Evolutionary conservation across 2,797 vertebrate species (phyloP), one percentile per base, ranked within the genome.

Genomic region (Rallus crepitans): DNA sequence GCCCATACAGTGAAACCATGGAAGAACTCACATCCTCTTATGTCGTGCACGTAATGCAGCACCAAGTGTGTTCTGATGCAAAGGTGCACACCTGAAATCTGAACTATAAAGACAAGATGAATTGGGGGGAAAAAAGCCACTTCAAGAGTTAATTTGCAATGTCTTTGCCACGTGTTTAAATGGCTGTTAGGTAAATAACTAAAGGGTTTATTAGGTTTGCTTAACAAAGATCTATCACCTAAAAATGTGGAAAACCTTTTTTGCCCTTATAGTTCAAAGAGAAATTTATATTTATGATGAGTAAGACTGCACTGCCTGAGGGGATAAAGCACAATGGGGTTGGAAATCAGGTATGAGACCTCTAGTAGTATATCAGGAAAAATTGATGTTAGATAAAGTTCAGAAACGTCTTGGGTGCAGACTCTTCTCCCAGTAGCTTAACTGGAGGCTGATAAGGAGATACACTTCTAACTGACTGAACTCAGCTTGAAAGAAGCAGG

Each of bases 111-210:
- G 20, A 23, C 7, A 76, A 72, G 40, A 19, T 45, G 42, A 45
- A 45, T 56, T 0, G 0, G 12, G 3, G 0, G 0, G 6, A 27
- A 30, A 27, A 72, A 73, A 20, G 2, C 3, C 42, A 56, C 19
- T 79, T 76, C 48, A 88, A 77, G 63, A 79, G 72, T 89, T 94
- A 87, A 93, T 64, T 73, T 57, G 30, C 59, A 56, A 77, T 31
- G 23, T 42, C 71, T 94, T 82, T 79, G 48, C 69, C 83, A 87
- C 4, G 37, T 89, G 87, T 70, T 90, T 76, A 86, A 90, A 73
- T 64, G 48, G 87, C 85, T 94, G 35, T 63, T 87, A 94, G 89
- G 96, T 86, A 96, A 95, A 94, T 95, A 94, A 76, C 87, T 53
- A 3, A 86, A 28, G 87, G 33, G n/a, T 86, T 94, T 89, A 31